Evolutionary conservation across 2,888 invertebrate genomes (phyloP), one percentile per base, ranked within the genome.

Genomic region (Phyllotreta cruciferae): DNA sequence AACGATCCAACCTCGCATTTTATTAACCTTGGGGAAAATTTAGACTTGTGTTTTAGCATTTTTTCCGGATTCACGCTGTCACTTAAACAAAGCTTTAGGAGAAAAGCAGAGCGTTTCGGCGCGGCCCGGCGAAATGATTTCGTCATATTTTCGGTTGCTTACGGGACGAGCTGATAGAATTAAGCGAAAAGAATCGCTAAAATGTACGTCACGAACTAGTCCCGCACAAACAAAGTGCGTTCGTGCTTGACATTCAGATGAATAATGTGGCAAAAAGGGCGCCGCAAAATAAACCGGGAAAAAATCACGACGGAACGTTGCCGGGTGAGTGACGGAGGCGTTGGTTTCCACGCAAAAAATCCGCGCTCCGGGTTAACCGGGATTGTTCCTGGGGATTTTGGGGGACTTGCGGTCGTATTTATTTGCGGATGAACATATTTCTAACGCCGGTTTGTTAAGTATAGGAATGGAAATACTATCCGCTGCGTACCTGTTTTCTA

Each of bases 181-280:
- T 58, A 52, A 45, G 52, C 42, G 45, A 45, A 62, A 58, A 61
- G 44, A 13, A 36, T 13, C 34, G 24, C 55, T 24, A 60, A 56
- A 66, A 63, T 66, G 44, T 63, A 38, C 56, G 63, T 66, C 66
- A 66, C 66, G 66, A 49, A 56, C 49, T 55, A 57, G 57, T 58
- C 24, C 66, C 61, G 63, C 63, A 55, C 66, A 63, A 66, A 66
- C 66, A 66, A 63, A 66, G 63, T 63, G 57, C 49, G 63, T 53
- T 57, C 66, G 66, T 66, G 66, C 61, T 37, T 53, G 55, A 63
- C 60, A 66, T 66, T 55, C 50, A 44, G 42, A 66, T 66, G 49
- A 55, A 39, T 42, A 54, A 54, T 53, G 52, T 56, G 44, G 47
- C 47, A 62, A 62, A 64, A 62, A 60, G 34, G 52, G 37, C 10